Base-by-base conservation (phyloP, 2,888 invertebrate species). In the Sesia bembeciformis region DNA sequence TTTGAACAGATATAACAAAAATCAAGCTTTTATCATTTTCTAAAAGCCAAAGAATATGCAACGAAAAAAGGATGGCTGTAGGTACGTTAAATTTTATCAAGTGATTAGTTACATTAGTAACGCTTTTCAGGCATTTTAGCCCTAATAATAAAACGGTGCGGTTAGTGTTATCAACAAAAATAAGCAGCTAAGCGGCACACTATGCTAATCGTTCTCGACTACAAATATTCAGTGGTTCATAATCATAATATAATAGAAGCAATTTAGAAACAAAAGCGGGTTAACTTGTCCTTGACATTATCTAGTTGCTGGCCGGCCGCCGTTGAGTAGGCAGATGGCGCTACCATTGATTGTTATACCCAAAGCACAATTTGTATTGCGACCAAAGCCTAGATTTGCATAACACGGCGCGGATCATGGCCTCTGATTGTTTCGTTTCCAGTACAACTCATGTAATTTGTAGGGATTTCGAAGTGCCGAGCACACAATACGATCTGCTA, bases 401-500 rank as follows among this genome's bases (percentile, higher is more conserved):
- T 86, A 84, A 85, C 84, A 83, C 72, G 74, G 65, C 65, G 71
- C 65, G 80, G 84, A 86, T 85, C 81, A 85, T 81, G 75, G 80
- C 74, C 73, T 78, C 72, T 80, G 84, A 85, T 86, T 85, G 85
- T 83, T 82, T 84, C 81, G 74, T 74, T 73, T 78, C 74, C 77
- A 74, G 80, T 75, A 77, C 82, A 80, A 81, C 70, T 78, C 73
- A 71, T 79, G 84, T 82, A 78, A 85, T 85, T 84, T 81, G 84
- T 79, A 75, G 77, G 81, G 81, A 83, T 82, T 78, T 64, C 73
- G 74, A 79, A 75, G 7, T 23, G 39, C 6, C 4, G 23, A 46
- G 3, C 8, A 4, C 8, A 23, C n/a, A 46, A 46, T 46, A 46
- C 2, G 8, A 8, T 6, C 46, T 46, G 23, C 46, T 46, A 23